Evolutionary conservation across 2,888 invertebrate species (phyloP), one percentile per base, ranked within the genome.

Genomic region (Synergus umbraculus): DNA sequence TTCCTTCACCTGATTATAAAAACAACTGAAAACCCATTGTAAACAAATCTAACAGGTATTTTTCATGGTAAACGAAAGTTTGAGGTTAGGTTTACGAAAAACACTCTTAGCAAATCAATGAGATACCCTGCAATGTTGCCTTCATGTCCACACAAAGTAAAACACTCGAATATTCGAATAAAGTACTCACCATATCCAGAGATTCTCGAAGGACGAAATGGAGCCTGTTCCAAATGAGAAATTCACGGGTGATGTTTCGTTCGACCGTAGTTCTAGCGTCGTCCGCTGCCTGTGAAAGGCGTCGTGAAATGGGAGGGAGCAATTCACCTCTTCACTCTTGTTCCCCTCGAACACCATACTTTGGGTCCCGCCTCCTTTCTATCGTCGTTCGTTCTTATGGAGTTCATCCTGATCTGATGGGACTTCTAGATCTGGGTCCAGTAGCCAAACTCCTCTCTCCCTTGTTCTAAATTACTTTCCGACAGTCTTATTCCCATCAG

Each of bases 191-290:
- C 69, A 76, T 13, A 12, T 5, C 10, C 29, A 29, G 18, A 60
- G 41, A 22, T 46, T 37, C 2, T 76, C 46, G 9, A 65, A 41
- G 13, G 29, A 73, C 10, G 49, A 29, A 8, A 67, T 79, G 79
- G 79, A 64, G 84, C 83, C 82, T 79, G 64, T 67, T 58, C 63
- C 66, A 37, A 79, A 84, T 82, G 89, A 89, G 87, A 89, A 81
- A 89, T 83, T 89, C 87, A 86, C 87, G 80, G 77, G 81, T 78
- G 81, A 79, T 69, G 84, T 85, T 84, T 85, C 91, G 88, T 84
- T 87, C 83, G 85, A 85, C 92, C 90, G 92, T 92, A 92, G 90
- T 89, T 87, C 86, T 80, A 76, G 66, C 79, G 83, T 81, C 81
- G 80, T 80, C 89, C 88, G 86, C 83, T 76, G 76, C 76, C 86